Evolutionary conservation across 2,113 vertebrate species (phyloP), one percentile per base, ranked within the genome.

Genomic region (Chloropsis cyanopogon): DNA sequence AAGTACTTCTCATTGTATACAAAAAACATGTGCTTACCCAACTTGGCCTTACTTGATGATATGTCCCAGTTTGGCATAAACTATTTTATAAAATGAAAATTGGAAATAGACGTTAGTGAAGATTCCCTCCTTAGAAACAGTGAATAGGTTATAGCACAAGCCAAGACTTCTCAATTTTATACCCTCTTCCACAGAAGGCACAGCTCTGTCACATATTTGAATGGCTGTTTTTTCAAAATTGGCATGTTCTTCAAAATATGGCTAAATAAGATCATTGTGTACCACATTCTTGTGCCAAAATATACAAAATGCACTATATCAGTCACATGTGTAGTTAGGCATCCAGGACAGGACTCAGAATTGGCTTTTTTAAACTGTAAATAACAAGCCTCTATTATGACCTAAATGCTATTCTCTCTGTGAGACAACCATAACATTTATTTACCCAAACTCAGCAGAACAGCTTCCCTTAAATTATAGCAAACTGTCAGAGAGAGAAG

Each of bases 1-100:
- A 35, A 17, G 12, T 72, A 56, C 37, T 80, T 28, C 21, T 82
- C 39, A 84, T 77, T 71, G 61, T 73, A 93, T 71, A 90, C 15
- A 93, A 77, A 92, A 89, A 71, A 14, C 56, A 73, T 33, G 39
- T 92, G 90, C 94, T 95, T 94, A 92, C 94, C 93, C 70, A 89
- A 1, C 53, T 92, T 92, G 39, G 29, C 66, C 68, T 95, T 71
- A 91, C 35, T 87, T 88, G 94, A 88, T 93, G 91, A 61, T 84
- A 76, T 60, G 53, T 86, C 87, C 92, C 90, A 64, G 52, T 88
- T 86, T 93, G 82, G 65, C 60, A 83, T 29, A 39, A 82, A 39
- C 56, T 66, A 9, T 76, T 90, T 66, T 57, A 47, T 92, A 83
- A 94, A 92, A 91, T 44, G 12, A 93, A 93, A 77, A 85, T 83